These are phyloP conservation scores for Drosophila nigromelanica DNA, from an alignment of 1,140 invertebrate genomes.

Conservation along the genomic window DNA sequence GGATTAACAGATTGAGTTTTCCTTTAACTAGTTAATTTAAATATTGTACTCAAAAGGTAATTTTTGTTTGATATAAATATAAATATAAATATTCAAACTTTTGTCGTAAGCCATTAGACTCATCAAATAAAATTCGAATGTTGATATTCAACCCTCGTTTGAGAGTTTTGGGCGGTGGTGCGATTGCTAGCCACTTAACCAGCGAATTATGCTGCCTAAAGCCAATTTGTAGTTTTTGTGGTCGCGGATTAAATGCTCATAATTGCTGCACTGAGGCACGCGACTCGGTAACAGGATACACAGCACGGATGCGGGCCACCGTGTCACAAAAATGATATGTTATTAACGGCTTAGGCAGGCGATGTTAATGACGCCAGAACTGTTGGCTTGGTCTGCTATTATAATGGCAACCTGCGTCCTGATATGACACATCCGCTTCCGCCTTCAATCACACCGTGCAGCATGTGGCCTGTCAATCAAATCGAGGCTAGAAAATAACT, in stretches of 20 bases:
- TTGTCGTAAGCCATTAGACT: no score
- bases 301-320: conserved; percentile 27
- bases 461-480: conserved; percentile 65
- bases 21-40: no score
- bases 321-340: conserved; percentile 72
- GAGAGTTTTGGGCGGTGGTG: conserved; percentile 2
- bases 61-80: no score
- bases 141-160: conserved; percentile 21
- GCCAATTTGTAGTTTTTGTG: conserved; percentile 74
- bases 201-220: conserved; percentile 47
- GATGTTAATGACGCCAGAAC: conserved; percentile 32
- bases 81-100: no score
- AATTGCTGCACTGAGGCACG: conserved; percentile 64
- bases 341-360: conserved; percentile 69
- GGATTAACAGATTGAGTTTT: no score
- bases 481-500: conserved; percentile 11
- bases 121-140: neutral
- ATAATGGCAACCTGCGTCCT: conserved; percentile 51
- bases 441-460: conserved; percentile 36
- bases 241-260: conserved; percentile 71
- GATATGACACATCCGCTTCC: conserved; percentile 66
- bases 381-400: conserved; percentile 37
- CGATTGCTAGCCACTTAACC: conserved; percentile 63
- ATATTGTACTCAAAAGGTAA: no score
- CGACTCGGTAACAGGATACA: conserved; percentile 70